A percentile compares a stretch with the other conserved stretches of the same genome.
Conservation (phyloP, 2,888 invertebrate genomes). For the Piscicola geometra region DNA sequence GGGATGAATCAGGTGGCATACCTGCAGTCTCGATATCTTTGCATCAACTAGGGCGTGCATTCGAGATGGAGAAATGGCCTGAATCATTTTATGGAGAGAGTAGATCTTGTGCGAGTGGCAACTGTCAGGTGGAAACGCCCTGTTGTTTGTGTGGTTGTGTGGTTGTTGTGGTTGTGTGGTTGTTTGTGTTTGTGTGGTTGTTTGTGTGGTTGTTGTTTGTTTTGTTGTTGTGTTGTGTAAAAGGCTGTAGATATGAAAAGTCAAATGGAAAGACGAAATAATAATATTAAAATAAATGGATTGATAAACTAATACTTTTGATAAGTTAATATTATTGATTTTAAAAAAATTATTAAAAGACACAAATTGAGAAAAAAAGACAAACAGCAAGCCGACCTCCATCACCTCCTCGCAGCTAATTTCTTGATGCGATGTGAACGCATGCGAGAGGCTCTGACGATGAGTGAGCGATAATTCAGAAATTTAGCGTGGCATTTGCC, state of each 20-base stretch:
- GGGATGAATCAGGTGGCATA: too few relatives aligned
- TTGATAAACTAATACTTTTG: too few relatives aligned
- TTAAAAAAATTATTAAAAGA: too few relatives aligned
- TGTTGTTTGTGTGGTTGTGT: too few relatives aligned
- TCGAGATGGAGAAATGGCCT: too few relatives aligned
- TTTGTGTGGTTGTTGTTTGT: background rate
- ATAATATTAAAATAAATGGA: background rate
- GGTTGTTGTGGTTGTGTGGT: background rate
- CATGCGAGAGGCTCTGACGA: background rate
- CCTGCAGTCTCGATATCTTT: too few relatives aligned
- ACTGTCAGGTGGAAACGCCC: too few relatives aligned
- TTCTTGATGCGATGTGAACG: slow-evolving; percentile 15
- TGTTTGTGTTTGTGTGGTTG: background rate
- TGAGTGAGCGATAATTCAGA: background rate
- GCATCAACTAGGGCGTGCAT: too few relatives aligned
- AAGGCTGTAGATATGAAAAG: background rate
- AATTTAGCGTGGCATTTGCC: slow-evolving; percentile 11
- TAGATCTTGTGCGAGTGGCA: too few relatives aligned
- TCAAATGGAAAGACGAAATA: background rate
- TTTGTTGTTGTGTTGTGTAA: background rate
- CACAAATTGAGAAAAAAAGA: too few relatives aligned
- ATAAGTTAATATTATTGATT: too few relatives aligned
- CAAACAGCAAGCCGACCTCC: background rate
- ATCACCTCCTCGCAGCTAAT: background rate
- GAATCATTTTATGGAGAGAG: too few relatives aligned